Percentiles rank a stretch among this genome's conserved stretches.
phyloP scores from a whole-genome alignment of 2,113 vertebrate species.

The Furnarius figulus region DNA sequence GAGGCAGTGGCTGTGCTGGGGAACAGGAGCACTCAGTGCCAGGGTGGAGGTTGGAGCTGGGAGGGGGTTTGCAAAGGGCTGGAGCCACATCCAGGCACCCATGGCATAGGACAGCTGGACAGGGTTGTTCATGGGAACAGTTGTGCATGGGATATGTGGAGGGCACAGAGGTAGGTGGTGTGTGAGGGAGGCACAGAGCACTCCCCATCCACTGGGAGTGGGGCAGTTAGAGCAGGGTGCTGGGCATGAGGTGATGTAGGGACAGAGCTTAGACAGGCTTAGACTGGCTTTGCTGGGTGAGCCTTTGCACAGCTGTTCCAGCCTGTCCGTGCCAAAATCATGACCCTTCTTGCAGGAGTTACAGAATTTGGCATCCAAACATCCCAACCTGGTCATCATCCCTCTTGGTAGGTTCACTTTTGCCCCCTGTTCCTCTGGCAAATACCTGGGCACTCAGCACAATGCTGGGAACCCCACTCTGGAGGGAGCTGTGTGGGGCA shows the following conservation, averaged over 20 bases:
- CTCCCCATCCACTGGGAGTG: not conserved
- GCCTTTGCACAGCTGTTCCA: not conserved
- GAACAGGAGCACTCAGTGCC: rapidly evolving
- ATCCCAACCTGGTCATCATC: not conserved
- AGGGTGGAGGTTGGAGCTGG: not conserved
- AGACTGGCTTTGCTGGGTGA: not conserved
- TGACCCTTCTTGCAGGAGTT: not conserved
- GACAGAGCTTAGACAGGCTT: rapidly evolving
- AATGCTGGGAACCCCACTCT: too few species aligned
- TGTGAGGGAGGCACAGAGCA: not conserved
- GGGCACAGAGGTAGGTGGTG: rapidly evolving
- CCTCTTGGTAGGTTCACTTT: not conserved
- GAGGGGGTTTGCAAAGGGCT: not conserved
- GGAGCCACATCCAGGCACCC: rapidly evolving
- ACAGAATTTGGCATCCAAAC: not conserved
- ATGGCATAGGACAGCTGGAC: not conserved
- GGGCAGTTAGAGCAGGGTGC: not conserved
- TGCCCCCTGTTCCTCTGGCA: too few species aligned
- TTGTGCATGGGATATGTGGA: rapidly evolving
- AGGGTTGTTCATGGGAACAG: too few species aligned
- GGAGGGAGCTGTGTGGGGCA: too few species aligned
- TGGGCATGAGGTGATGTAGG: not conserved
- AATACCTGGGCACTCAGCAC: too few species aligned
- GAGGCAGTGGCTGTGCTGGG: not conserved
- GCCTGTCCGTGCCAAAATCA: rapidly evolving